Base-by-base conservation (phyloP, 1,140 invertebrate species). In the Aphelenchoides avenae region DNA sequence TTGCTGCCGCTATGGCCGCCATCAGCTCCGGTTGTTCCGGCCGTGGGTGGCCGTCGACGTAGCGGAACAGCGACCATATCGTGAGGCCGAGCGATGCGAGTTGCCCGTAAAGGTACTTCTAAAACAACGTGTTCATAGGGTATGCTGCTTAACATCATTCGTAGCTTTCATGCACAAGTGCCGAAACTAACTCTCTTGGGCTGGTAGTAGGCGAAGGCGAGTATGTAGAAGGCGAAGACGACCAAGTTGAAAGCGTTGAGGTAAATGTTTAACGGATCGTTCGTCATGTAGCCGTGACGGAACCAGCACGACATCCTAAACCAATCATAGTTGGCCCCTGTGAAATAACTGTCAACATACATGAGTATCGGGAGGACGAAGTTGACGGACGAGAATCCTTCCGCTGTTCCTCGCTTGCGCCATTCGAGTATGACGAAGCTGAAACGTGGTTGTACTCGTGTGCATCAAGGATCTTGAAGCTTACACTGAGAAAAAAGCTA, bases 301-400 rank as follows among this genome's bases (percentile, higher is more conserved):
- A 61, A 56, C 71, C 72, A 75, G 31, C 59, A 73, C n/a, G 53
- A 46, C 71, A 57, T 62, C 61, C 56, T 60, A 53, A 48, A 29
- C 2, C 7, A 49, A 43, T 49, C 31, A 47, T 49, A n/a, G 36
- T 49, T 49, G 36, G 13, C 39, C n/a, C 43, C n/a, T 1, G 36
- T 37, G 15, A 37, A 49, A 26, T 1, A 46, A 37, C n/a, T 30
- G n/a, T 24, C 46, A 52, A 71, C 69, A 55, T 34, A 75, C 71
- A 75, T 73, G 15, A 76, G 44, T 30, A 75, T 43, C 9, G 73
- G 73, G 34, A 75, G 66, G 11, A 75, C 74, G 47, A 75, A 73
- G 31, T 66, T 70, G 18, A 75, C 57, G 5, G 74, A 77, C 37
- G 71, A 76, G 52, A 75, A 75, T 5, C 73, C 73, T 33, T 75